Evolutionary conservation across 2,888 invertebrate species (phyloP).

Genomic region (Dromius quadrimaculatus): DNA sequence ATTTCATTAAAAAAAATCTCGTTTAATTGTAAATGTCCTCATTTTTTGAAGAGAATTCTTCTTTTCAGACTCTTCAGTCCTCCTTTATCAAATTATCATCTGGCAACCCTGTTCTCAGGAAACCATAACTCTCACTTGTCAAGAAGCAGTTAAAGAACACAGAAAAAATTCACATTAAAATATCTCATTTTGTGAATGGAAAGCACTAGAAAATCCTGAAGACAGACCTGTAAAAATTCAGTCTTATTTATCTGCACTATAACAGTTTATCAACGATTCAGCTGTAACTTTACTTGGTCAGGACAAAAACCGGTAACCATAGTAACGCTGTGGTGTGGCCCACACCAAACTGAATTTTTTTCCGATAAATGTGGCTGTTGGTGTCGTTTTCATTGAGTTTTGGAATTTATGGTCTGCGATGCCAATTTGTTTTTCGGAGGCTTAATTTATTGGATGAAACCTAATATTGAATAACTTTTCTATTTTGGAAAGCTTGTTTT

Average conservation of each 20-base stretch:
- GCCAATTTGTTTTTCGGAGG: slow-evolving; percentile 13
- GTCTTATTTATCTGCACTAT: neutral
- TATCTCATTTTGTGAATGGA: no score
- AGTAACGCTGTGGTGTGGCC: slow-evolving; percentile 7
- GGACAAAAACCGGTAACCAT: slow-evolving; percentile 14
- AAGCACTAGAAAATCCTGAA: no score
- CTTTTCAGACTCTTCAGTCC: no score
- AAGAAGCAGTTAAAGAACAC: no score
- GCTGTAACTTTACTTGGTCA: slow-evolving; percentile 10
- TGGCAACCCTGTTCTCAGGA: no score
- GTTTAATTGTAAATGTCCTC: no score
- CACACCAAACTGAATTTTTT: neutral
- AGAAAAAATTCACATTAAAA: no score
- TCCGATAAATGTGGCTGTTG: slow-evolving; percentile 8
- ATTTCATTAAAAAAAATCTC: no score
- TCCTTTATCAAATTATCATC: no score
- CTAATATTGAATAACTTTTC: slow-evolving; percentile 13
- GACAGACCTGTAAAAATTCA: slow-evolving; percentile 1
- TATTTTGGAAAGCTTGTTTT: neutral
- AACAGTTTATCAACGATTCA: slow-evolving; percentile 24
- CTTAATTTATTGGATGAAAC: slow-evolving; percentile 20
- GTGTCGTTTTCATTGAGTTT: slow-evolving; percentile 26
- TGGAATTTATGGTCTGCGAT: slow-evolving; percentile 3
- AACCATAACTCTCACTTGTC: no score
- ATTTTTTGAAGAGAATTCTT: no score